A percentile compares a stretch with the other conserved stretches of the same genome.
Evolutionary conservation across 2,797 vertebrate genomes (phyloP).

Genomic region (Pempheris klunzingeri): DNA sequence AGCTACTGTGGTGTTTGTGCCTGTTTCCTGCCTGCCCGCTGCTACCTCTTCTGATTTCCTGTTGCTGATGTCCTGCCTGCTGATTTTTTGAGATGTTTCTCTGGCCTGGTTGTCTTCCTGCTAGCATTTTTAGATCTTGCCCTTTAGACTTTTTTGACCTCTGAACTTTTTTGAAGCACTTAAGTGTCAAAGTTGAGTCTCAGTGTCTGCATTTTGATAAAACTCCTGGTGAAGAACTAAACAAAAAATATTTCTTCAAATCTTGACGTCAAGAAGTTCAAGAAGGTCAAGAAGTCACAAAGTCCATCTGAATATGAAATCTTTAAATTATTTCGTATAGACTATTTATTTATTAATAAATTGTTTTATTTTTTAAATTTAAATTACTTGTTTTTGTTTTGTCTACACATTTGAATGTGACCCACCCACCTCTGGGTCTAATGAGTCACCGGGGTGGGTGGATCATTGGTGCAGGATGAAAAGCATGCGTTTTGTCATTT

Average conservation of each 20-base stretch:
- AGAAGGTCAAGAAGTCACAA: too few species aligned
- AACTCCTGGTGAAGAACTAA: conserved; percentile 1
- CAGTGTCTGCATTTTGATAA: neutral
- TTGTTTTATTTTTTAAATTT: too few species aligned
- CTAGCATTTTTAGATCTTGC: neutral
- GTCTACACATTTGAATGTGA: too few species aligned
- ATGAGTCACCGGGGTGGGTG: too few species aligned
- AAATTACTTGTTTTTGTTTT: too few species aligned
- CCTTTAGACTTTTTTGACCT: conserved; percentile 7
- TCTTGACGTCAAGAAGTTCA: too few species aligned
- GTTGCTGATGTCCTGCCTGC: conserved; percentile 4
- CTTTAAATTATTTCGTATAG: too few species aligned
- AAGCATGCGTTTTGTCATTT: too few species aligned
- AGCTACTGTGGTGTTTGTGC: neutral
- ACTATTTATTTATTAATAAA: too few species aligned
- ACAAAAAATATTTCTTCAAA: neutral
- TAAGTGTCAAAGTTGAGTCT: neutral
- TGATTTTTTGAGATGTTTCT: conserved; percentile 20
- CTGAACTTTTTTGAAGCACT: conserved; percentile 2
- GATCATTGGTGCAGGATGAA: too few species aligned
- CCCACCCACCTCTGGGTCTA: too few species aligned
- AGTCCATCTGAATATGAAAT: neutral
- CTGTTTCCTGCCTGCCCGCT: neutral
- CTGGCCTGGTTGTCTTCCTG: conserved; percentile 5
- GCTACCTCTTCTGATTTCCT: conserved; percentile 6